These are phyloP conservation scores for Protonemura montana DNA, from an alignment of 2,888 invertebrate genomes.

Conservation along the genomic window DNA sequence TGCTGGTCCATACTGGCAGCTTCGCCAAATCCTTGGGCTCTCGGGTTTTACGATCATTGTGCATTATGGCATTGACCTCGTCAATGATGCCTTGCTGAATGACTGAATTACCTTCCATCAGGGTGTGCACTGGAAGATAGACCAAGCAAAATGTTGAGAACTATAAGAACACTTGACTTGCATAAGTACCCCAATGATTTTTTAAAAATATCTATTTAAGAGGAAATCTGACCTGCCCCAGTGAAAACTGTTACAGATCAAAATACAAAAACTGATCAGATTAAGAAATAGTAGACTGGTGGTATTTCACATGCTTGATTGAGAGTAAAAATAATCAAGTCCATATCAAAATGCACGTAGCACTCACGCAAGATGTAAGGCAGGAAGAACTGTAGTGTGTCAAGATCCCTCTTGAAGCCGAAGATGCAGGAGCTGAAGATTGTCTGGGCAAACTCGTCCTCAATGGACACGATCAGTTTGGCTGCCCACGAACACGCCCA, in stretches of 20 bases:
- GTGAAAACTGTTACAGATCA: too few relatives aligned
- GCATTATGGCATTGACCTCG: slow-evolving; percentile 66
- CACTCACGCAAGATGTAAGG: slow-evolving; percentile 71
- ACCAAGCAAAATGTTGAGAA: too few relatives aligned
- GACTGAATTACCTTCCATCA: slow-evolving; percentile 58
- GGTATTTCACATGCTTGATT: too few relatives aligned
- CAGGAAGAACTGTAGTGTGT: slow-evolving; percentile 75
- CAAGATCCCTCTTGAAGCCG: slow-evolving; percentile 76
- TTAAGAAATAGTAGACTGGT: too few relatives aligned
- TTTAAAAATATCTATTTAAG: too few relatives aligned
- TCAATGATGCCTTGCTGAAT: slow-evolving; percentile 61
- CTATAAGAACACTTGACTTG: too few relatives aligned
- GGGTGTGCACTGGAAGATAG: slow-evolving; percentile 59
- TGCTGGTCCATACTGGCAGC: slow-evolving; percentile 37
- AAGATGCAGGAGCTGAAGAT: slow-evolving; percentile 75
- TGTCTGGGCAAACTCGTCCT: slow-evolving; percentile 66
- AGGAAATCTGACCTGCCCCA: too few relatives aligned
- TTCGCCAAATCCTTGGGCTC: background rate
- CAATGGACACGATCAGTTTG: slow-evolving; percentile 70
- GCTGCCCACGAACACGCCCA: slow-evolving; percentile 70
- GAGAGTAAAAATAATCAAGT: too few relatives aligned
- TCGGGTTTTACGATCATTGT: slow-evolving; percentile 27
- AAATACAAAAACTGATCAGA: too few relatives aligned
- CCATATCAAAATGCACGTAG: background rate
- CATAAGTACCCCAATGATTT: too few relatives aligned